phyloP scores from a whole-genome alignment of 2,113 vertebrate genomes.

The Catharus minimus region DNA sequence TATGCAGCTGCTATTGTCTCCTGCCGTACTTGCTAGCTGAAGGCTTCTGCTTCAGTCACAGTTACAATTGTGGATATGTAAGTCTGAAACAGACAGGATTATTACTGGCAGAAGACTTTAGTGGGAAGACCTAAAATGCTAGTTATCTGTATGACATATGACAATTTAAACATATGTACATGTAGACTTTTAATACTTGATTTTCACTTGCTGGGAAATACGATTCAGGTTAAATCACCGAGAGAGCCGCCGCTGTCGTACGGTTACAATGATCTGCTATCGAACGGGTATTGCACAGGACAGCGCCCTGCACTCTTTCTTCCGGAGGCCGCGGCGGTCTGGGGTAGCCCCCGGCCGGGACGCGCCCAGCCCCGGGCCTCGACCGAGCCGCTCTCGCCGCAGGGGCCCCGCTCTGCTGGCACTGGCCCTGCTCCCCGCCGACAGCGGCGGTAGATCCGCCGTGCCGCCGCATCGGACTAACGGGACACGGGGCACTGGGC shows the following conservation, averaged over 20 bases:
- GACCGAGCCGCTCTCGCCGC: rapidly evolving
- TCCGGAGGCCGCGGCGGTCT: rapidly evolving
- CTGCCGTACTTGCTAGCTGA: background rate
- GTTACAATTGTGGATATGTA: rapidly evolving
- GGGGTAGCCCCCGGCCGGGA: rapidly evolving
- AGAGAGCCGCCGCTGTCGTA: too few species aligned
- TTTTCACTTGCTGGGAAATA: background rate
- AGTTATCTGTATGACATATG: background rate
- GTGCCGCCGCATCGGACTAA: background rate
- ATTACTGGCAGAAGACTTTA: background rate
- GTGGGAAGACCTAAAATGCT: background rate
- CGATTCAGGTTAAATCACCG: rapidly evolving
- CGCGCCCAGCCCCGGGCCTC: too few species aligned
- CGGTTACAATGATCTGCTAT: too few species aligned
- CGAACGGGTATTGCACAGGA: rapidly evolving
- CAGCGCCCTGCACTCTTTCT: rapidly evolving
- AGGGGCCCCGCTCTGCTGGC: too few species aligned
- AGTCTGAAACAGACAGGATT: background rate
- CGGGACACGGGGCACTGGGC: too few species aligned
- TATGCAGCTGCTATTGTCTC: background rate
- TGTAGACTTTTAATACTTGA: background rate
- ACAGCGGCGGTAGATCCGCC: background rate
- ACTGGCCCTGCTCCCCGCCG: background rate
- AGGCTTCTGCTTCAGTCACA: background rate
- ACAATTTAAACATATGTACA: background rate